Base-by-base conservation (phyloP, 2,113 vertebrate species). In the Dipodomys spectabilis region DNA sequence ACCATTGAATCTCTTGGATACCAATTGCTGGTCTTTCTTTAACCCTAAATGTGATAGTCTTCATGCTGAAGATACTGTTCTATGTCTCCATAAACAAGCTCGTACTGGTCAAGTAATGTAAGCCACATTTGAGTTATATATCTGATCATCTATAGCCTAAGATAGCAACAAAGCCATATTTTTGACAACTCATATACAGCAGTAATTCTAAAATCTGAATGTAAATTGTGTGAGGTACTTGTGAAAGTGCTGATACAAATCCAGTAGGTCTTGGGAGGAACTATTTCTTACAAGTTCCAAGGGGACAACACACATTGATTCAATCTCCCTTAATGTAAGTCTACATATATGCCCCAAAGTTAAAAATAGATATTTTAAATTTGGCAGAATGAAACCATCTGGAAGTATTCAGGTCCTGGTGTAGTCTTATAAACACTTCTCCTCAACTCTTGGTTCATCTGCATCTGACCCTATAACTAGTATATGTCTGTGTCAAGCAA, bases 391-490 rank as follows among this genome's bases (percentile, higher is more conserved):
- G 80, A 82, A 90, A 77, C 16, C 30, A 65, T 16, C 27, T 62
- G 62, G 39, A 92, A 45, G 78, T 32, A 49, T 69, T 39, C 90
- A 60, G 16, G 19, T 94, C 81, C 67, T 92, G 62, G 75, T 72
- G 49, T 95, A 93, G 62, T 80, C 81, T 95, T 57, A 79, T 0
- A 88, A 60, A 2, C 10, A 60, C 30, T 53, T 90, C 57, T 89
- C 74, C 69, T 92, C 80, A 93, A 84, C 69, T 92, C 69, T 93
- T 32, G 73, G 80, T 92, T 92, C 28, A 83, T 78, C 68, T 88
- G 49, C 49, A 9, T 96, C 60, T 91, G 81, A 92, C 27, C 64
- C 30, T 69, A 39, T 39, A 39, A 39, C 39, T 39, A 39, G 39
- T 6, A 39, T 39, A 39, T 39, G 39, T 39, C 39, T 39, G 39